Evolutionary conservation across 1,140 invertebrate species (phyloP).

Genomic region (Muscidifurax raptorellus): DNA sequence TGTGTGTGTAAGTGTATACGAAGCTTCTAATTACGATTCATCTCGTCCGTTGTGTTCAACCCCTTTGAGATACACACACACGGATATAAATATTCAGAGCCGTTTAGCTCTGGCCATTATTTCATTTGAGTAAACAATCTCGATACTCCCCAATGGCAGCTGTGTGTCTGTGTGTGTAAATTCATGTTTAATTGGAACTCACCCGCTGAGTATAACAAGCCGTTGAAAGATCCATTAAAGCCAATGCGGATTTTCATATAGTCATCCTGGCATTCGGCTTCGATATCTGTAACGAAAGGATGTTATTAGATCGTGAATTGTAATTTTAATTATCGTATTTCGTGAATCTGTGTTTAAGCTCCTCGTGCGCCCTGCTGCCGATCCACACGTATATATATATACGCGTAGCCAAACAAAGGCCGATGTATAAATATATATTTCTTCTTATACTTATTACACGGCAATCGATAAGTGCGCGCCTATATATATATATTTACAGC

Average conservation of each 20-base stretch:
- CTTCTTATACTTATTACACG: neutral
- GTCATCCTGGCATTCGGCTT: slow-evolving; percentile 95
- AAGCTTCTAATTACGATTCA: neutral
- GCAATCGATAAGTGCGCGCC: neutral
- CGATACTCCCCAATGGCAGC: neutral
- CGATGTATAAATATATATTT: neutral
- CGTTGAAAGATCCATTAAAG: slow-evolving; percentile 93
- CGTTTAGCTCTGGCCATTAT: neutral
- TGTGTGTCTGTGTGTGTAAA: neutral
- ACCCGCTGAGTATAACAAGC: slow-evolving; percentile 93
- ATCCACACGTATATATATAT: neutral
- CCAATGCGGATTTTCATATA: slow-evolving; percentile 95
- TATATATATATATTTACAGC: no score
- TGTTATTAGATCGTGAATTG: slow-evolving; percentile 34
- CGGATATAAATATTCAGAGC: neutral
- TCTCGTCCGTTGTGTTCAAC: neutral
- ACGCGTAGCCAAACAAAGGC: slow-evolving; percentile 40
- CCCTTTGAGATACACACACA: no score
- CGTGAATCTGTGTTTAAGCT: slow-evolving; percentile 42
- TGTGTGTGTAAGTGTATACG: neutral
- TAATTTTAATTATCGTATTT: slow-evolving; percentile 52
- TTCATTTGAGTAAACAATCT: neutral
- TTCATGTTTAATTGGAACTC: slow-evolving; percentile 56
- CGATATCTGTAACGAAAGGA: slow-evolving; percentile 84
- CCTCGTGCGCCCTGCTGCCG: neutral